Conservation (phyloP, 1,140 invertebrate genomes). For the Zophobas morio region DNA sequence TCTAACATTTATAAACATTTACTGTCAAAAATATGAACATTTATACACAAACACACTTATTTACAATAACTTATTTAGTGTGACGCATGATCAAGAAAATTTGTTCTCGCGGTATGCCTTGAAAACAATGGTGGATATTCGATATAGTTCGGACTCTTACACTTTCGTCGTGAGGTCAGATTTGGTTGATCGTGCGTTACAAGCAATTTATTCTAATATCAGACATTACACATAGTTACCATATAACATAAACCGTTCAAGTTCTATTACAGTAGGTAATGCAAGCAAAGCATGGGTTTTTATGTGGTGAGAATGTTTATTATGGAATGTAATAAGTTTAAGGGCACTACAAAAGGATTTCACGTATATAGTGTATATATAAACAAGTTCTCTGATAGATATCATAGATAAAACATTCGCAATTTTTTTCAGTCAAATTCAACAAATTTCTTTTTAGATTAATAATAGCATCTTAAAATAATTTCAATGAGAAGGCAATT, state of each 20-base stretch:
- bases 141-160: background rate
- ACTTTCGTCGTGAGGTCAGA: background rate
- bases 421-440: constrained; percentile 14
- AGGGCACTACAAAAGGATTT: constrained; percentile 43
- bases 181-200: too few relatives aligned
- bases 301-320: background rate
- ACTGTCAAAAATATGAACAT: constrained; percentile 59
- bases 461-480: constrained; percentile 4
- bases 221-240: too few relatives aligned
- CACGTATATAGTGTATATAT: constrained; percentile 12
- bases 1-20: constrained; percentile 60
- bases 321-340: constrained; percentile 33
- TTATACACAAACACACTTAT: constrained; percentile 59
- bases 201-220: too few relatives aligned
- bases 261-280: too few relatives aligned
- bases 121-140: background rate
- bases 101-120: background rate
- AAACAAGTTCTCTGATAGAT: constrained; percentile 13
- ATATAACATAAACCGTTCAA: too few relatives aligned
- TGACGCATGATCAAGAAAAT: too few relatives aligned
- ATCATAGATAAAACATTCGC: constrained; percentile 26
- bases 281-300: background rate
- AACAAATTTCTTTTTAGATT: constrained; percentile 14
- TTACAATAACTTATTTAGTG: constrained; percentile 32
- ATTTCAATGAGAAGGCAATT: constrained; percentile 21